Conservation (phyloP, 2,113 vertebrate genomes). For the Pseudorhombus dupliciocellatus region DNA sequence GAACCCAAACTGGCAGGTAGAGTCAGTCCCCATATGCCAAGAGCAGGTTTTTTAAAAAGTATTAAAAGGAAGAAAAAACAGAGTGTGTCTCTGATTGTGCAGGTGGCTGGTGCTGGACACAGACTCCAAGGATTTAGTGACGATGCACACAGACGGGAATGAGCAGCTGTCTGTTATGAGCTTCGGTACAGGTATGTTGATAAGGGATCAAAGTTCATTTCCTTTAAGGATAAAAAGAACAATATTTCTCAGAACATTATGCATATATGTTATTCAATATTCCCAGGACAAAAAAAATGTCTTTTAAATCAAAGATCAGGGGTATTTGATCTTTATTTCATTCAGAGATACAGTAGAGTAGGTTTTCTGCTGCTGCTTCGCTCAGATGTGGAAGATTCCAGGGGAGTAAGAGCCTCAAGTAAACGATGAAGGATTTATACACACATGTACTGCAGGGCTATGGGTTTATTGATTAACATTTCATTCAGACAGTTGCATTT, state of each 20-base stretch:
- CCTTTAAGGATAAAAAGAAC: neutral
- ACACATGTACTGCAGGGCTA: too few relatives aligned
- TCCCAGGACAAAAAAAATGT: neutral
- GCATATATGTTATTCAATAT: neutral
- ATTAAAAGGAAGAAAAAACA: neutral
- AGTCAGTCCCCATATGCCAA: neutral
- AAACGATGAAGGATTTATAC: too few relatives aligned
- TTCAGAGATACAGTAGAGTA: too few relatives aligned
- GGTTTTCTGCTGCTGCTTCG: too few relatives aligned
- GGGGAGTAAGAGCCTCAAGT: too few relatives aligned
- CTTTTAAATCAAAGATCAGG: too few relatives aligned
- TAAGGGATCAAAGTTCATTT: neutral
- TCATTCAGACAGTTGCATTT: too few relatives aligned
- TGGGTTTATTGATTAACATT: too few relatives aligned
- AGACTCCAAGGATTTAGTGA: conserved; percentile 95
- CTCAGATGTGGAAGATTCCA: too few relatives aligned
- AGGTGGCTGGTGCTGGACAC: conserved; percentile 99
- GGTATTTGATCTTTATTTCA: too few relatives aligned
- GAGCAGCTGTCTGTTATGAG: conserved; percentile 97
- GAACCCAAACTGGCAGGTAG: conserved; percentile 94
- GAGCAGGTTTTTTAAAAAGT: neutral
- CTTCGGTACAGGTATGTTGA: conserved; percentile 89
- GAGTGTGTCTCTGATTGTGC: conserved; percentile 52
- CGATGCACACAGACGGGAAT: conserved; percentile 96
- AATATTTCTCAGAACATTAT: neutral